Base-by-base conservation (phyloP, 2,113 vertebrate genomes). In the Talpa occidentalis region DNA sequence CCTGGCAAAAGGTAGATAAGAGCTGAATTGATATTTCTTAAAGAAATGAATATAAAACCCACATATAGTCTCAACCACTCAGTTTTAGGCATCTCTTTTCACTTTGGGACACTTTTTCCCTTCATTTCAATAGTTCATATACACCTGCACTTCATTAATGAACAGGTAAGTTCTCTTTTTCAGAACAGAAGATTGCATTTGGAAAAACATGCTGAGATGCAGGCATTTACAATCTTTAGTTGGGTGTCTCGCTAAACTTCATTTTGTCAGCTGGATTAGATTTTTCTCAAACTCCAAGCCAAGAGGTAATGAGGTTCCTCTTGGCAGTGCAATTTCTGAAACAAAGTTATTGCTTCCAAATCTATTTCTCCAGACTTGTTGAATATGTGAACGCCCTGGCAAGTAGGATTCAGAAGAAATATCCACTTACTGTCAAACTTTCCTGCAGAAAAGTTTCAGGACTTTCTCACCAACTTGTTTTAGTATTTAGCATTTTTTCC, bases 141-240 rank as follows among this genome's bases (percentile, higher is more conserved):
- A 76, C 40, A 95, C 81, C 79, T 95, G 94, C 21, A 95, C 73
- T 90, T 93, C 94, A 87, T 93, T 96, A 96, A 90, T 56, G 67
- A 90, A 56, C 72, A 80, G 66, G 64, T 94, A 85, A 77, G 49
- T 73, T 80, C 42, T 52, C 22, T 19, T 77, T 87, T 91, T 78
- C 21, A 28, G 42, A 56, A 22, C 37, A 62, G 44, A 91, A 79
- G 74, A 40, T 44, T 70, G 11, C 30, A 32, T 85, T 73, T 92
- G 44, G 52, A 52, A 10, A 54, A 84, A 26, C 64, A 74, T 35
- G 30, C 87, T 81, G 81, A 87, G 59, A 91, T 30, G 35, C 37
- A n/a, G 30, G 8, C 62, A 88, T 92, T 96, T 83, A 59, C 14
- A 88, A 30, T 96, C 79, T 93, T 88, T 88, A 80, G 52, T 37